These are phyloP conservation scores for Drosophila nigrodunni DNA, from an alignment of 1,140 invertebrate species.

Conservation along the genomic window DNA sequence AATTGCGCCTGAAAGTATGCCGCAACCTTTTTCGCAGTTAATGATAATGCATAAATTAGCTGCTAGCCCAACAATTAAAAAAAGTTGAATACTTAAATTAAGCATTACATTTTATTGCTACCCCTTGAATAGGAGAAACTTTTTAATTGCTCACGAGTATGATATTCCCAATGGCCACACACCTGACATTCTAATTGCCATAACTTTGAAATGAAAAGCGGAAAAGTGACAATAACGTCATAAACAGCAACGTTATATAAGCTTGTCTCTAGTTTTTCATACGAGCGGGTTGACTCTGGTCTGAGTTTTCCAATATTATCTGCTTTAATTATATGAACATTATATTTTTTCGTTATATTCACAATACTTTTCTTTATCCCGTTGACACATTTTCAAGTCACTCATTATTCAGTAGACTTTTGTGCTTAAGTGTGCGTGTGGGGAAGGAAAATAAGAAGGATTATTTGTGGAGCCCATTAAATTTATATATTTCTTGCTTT, in stretches of 20 bases:
- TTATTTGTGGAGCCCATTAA: conserved; percentile 31
- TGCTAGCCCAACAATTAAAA: conserved; percentile 44
- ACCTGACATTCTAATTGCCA: not conserved
- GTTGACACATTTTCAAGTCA: not conserved
- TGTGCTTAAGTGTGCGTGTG: conserved; percentile 2
- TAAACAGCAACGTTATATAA: not conserved
- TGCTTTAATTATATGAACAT: not conserved
- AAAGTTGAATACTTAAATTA: conserved; percentile 68
- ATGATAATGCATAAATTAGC: conserved; percentile 67
- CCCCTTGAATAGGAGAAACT: conserved; percentile 6
- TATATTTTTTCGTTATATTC: too few relatives aligned
- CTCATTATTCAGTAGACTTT: conserved; percentile 14
- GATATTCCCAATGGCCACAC: conserved; percentile 9
- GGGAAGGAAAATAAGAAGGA: conserved; percentile 7
- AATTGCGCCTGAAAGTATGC: conserved; percentile 45
- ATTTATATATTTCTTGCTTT: conserved; percentile 13
- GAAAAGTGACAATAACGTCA: conserved; percentile 6
- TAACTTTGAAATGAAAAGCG: conserved; percentile 6
- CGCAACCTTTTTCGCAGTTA: conserved; percentile 29
- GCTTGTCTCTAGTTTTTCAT: too few relatives aligned
- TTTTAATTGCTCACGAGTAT: conserved; percentile 16
- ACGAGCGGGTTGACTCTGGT: too few relatives aligned
- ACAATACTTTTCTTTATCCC: not conserved
- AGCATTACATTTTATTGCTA: conserved; percentile 64
- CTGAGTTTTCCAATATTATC: too few relatives aligned